Percentiles rank a stretch among this genome's conserved stretches.
Conservation (phyloP, 2,797 vertebrate species). For the Neoniphon sammara region DNA sequence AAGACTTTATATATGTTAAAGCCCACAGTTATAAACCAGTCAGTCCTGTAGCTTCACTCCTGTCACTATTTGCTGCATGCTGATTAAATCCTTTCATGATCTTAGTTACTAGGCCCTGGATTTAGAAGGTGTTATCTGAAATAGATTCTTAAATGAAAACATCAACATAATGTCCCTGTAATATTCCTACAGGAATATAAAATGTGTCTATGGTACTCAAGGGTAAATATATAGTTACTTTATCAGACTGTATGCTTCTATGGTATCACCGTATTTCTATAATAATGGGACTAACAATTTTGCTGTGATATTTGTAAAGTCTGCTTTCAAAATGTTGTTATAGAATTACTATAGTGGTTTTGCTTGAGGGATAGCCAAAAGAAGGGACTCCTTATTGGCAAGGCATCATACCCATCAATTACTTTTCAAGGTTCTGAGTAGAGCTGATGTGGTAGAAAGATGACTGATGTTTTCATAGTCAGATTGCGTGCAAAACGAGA, state of each 20-base stretch:
- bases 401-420: conserved; percentile 50
- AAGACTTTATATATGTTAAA: conserved; percentile 30
- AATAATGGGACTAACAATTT: conserved; percentile 16
- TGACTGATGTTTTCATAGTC: conserved; percentile 66
- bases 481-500: conserved; percentile 74
- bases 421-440: conserved; percentile 41
- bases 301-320: neutral
- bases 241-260: conserved; percentile 36
- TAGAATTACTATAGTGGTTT: neutral
- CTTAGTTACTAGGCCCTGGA: neutral
- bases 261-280: conserved; percentile 45
- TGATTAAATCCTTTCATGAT: neutral
- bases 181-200: conserved; percentile 5
- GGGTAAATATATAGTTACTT: conserved; percentile 18
- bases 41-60: neutral
- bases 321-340: neutral
- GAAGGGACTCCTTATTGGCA: conserved; percentile 17
- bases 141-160: conserved; percentile 26
- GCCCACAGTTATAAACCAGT: conserved; percentile 25
- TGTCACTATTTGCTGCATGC: neutral
- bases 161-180: neutral
- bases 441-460: conserved; percentile 38
- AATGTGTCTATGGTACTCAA: conserved; percentile 23
- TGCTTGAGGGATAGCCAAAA: conserved; percentile 13
- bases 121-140: conserved; percentile 16